phyloP scores from a whole-genome alignment of 2,888 invertebrate genomes.

The Pardosa pseudoannulata region DNA sequence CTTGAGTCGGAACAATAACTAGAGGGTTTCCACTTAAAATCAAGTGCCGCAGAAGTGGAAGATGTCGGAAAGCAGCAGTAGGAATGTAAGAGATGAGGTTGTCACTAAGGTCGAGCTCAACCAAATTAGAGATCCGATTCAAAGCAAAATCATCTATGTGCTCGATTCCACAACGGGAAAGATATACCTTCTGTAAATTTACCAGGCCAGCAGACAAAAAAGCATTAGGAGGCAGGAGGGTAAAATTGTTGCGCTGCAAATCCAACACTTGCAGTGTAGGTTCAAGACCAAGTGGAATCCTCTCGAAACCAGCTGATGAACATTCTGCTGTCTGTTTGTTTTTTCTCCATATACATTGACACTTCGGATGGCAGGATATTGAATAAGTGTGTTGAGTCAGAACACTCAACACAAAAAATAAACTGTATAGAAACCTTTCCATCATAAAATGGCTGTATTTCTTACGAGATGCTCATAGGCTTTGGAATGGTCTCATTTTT shows the following conservation, averaged over 20 bases:
- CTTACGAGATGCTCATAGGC: too few species aligned
- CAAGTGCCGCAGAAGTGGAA: slow-evolving; percentile 87
- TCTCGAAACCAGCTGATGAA: slow-evolving; percentile 87
- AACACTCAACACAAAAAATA: slow-evolving; percentile 48
- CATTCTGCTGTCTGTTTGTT: slow-evolving; percentile 94
- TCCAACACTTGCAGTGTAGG: slow-evolving; percentile 88
- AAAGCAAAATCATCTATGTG: slow-evolving; percentile 88
- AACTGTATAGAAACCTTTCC: slow-evolving; percentile 42
- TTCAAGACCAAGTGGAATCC: slow-evolving; percentile 86
- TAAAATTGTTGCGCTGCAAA: slow-evolving; percentile 90
- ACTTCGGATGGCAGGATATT: slow-evolving; percentile 76
- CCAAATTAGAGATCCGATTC: slow-evolving; percentile 89
- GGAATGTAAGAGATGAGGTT: slow-evolving; percentile 90
- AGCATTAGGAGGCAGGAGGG: slow-evolving; percentile 88
- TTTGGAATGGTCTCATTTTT: too few species aligned
- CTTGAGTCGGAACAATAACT: slow-evolving; percentile 77
- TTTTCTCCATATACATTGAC: slow-evolving; percentile 92
- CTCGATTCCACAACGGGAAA: slow-evolving; percentile 89
- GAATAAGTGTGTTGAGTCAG: slow-evolving; percentile 44
- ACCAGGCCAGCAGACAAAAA: slow-evolving; percentile 88
- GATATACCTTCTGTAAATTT: slow-evolving; percentile 90
- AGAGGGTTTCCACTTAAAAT: slow-evolving; percentile 89
- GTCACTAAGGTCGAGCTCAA: slow-evolving; percentile 91
- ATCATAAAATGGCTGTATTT: slow-evolving; percentile 27
- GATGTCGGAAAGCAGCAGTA: slow-evolving; percentile 86